Conservation (phyloP, 2,797 vertebrate species). For the Gila robusta region DNA sequence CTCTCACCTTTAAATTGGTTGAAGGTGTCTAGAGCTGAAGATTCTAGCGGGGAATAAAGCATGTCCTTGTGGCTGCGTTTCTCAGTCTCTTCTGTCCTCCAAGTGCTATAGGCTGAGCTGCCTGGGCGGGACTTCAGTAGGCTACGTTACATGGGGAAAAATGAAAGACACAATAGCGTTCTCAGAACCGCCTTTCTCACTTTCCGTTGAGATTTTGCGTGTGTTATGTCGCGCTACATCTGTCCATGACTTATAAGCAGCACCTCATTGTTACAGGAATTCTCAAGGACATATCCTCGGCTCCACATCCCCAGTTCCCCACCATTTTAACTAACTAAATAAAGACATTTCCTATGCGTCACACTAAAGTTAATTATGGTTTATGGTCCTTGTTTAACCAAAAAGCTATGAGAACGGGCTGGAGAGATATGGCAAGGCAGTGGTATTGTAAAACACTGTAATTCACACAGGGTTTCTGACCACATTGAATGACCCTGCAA, state of each 20-base stretch:
- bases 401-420: neutral
- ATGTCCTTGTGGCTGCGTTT: conserved; percentile 59
- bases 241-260: conserved; percentile 3
- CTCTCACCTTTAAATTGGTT: conserved; percentile 49
- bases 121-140: conserved; percentile 40
- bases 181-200: conserved; percentile 11
- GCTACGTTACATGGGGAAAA: neutral
- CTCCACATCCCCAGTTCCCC: neutral
- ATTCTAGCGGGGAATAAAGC: conserved; percentile 34
- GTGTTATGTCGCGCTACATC: conserved; percentile 10
- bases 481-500: neutral
- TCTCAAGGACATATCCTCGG: conserved; percentile 12
- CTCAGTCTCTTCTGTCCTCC: conserved; percentile 14
- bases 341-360: conserved; percentile 30
- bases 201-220: conserved; percentile 13
- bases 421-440: neutral
- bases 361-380: conserved; percentile 3
- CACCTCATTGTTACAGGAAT: conserved; percentile 5
- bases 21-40: conserved; percentile 16
- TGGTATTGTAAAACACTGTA: neutral
- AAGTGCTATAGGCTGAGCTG: conserved; percentile 20
- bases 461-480: conserved; percentile 2
- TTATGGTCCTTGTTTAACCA: conserved; percentile 3
- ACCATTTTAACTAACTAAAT: conserved; percentile 11
- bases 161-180: conserved; percentile 4